Evolutionary conservation across 2,888 invertebrate genomes (phyloP).

Genomic region (Ormyrus labotus): DNA sequence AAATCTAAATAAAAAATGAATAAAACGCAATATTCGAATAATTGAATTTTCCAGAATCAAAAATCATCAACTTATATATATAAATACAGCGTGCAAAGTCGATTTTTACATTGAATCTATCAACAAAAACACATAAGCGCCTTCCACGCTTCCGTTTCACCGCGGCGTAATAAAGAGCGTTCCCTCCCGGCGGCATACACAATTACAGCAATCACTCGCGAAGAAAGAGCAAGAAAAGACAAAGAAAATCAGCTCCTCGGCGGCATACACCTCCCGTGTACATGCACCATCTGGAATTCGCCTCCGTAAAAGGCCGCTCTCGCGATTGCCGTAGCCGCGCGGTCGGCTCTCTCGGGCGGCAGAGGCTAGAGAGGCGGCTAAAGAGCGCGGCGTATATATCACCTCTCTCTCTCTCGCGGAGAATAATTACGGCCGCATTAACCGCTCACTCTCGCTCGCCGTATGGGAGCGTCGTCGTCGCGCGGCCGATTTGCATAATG

Average conservation of each 20-base stretch:
- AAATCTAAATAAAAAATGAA: too few relatives aligned
- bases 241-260: not conserved
- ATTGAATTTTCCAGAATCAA: too few relatives aligned
- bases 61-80: too few relatives aligned
- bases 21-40: too few relatives aligned
- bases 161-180: constrained; percentile 6
- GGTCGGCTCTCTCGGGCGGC: not conserved
- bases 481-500: constrained; percentile 51
- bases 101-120: too few relatives aligned
- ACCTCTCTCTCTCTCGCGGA: not conserved
- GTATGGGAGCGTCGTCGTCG: too few relatives aligned
- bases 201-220: not conserved
- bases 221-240: not conserved
- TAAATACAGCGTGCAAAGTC: too few relatives aligned
- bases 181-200: not conserved
- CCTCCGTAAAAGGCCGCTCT: constrained; percentile 14
- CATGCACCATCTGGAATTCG: constrained; percentile 46
- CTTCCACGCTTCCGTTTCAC: not conserved
- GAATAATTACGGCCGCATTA: constrained; percentile 45
- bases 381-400: constrained; percentile 12
- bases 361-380: not conserved
- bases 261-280: not conserved
- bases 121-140: too few relatives aligned
- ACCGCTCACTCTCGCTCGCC: constrained; percentile 28
- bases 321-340: not conserved